These are phyloP conservation scores for Meandrina meandrites DNA, from an alignment of 92 coral and sea anemone species.

Conservation along the genomic window DNA sequence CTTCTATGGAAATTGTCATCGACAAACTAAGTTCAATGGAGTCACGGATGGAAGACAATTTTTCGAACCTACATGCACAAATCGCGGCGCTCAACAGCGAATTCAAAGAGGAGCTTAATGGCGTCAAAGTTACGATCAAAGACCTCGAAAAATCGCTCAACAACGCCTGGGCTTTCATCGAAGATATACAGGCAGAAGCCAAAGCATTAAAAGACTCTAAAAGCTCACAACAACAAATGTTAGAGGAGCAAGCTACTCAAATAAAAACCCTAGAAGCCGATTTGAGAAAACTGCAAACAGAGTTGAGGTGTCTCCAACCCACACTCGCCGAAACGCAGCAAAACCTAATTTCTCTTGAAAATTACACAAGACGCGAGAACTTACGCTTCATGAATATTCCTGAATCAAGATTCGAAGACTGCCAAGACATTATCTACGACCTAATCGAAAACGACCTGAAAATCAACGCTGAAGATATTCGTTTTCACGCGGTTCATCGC, in stretches of 20 bases:
- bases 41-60: neutral
- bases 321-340: neutral
- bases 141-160: too few relatives aligned
- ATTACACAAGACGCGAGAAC: slow-evolving; percentile 5
- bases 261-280: neutral
- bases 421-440: neutral
- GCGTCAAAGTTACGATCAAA: too few relatives aligned
- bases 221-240: neutral
- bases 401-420: neutral
- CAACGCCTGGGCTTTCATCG: too few relatives aligned
- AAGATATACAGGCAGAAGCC: neutral
- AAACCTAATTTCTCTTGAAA: neutral
- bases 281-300: slow-evolving; percentile 3
- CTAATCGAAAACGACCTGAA: neutral
- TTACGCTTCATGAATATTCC: slow-evolving; percentile 4
- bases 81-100: neutral
- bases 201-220: slow-evolving; percentile 7
- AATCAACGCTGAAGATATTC: too few relatives aligned
- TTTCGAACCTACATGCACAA: neutral
- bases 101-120: too few relatives aligned
- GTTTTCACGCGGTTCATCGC: too few relatives aligned
- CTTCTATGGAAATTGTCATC: neutral
- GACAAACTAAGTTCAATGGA: too few relatives aligned
- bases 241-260: neutral
- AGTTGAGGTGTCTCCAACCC: neutral